Evolutionary conservation across 2,888 invertebrate species (phyloP).

Genomic region (Platypus cylindrus): DNA sequence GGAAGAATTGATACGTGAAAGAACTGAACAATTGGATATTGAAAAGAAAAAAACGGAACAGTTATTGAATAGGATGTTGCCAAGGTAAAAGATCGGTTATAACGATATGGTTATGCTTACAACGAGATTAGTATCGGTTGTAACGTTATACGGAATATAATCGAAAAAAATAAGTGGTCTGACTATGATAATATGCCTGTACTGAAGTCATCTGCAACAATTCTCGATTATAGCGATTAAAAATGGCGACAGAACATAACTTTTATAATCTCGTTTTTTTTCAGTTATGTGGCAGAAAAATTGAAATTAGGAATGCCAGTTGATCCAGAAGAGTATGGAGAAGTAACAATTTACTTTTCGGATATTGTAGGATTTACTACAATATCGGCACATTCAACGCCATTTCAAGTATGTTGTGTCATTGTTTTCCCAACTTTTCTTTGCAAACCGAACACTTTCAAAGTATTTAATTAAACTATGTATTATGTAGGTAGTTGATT

Average conservation of each 20-base stretch:
- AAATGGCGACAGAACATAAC: too few species aligned
- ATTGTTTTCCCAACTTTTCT: too few species aligned
- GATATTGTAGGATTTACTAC: constrained; percentile 92
- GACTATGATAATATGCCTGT: too few species aligned
- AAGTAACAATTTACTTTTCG: constrained; percentile 88
- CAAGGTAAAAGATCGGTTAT: too few species aligned
- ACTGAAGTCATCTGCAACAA: too few species aligned
- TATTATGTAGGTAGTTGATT: constrained; percentile 55
- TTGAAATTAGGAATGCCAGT: constrained; percentile 81
- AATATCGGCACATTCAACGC: constrained; percentile 83
- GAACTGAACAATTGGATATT: constrained; percentile 85
- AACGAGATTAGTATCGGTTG: too few species aligned
- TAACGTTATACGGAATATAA: too few species aligned
- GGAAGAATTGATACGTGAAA: constrained; percentile 82
- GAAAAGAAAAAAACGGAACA: constrained; percentile 95
- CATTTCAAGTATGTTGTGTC: constrained; percentile 51
- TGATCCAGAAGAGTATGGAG: constrained; percentile 84
- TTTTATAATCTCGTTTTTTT: constrained; percentile 16
- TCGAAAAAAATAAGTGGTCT: too few species aligned
- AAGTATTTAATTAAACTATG: too few species aligned
- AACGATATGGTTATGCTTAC: too few species aligned
- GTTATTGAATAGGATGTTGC: constrained; percentile 77
- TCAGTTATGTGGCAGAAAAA: constrained; percentile 84
- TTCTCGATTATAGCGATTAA: too few species aligned
- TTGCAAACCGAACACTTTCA: too few species aligned